Evolutionary conservation across 2,888 invertebrate genomes (phyloP), one percentile per base, ranked within the genome.

Genomic region (Agriopis aurantiaria): DNA sequence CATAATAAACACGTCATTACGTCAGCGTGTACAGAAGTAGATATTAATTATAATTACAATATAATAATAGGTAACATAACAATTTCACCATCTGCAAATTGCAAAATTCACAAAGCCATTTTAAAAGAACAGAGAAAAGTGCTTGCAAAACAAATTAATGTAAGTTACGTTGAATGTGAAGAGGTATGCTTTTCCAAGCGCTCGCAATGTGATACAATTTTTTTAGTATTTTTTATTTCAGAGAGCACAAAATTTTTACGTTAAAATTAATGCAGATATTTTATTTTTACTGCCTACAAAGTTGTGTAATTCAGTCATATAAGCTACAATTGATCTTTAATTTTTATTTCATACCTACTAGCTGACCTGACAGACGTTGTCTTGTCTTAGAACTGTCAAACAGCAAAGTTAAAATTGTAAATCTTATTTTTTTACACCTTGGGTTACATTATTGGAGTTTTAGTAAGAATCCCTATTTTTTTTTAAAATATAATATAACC

Each of bases 81-180:
- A 48, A 45, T 64, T 57, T 64, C 65, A 66, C 64, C 43, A 67
- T 69, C 49, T 59, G 65, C 58, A 73, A 75, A 75, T 74, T 74
- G 66, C 58, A 71, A 71, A 70, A 60, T 72, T 78, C 74, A 72
- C 76, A 77, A 78, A 81, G 76, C 69, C 72, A 63, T 61, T 58
- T 75, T 74, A 77, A 79, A 79, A 75, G 69, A 77, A 73, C 59
- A 68, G 66, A 76, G 73, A 68, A 74, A 75, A 81, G 74, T 74
- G 77, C 76, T 81, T 59, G 77, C 74, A 75, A 82, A 82, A 83
- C 77, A 79, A 81, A 84, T 81, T 81, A 81, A 82, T 78, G 78
- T 80, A 76, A 79, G 74, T 80, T 76, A 79, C 75, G 76, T 75
- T 75, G 76, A 78, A 80, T 70, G 73, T 75, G 78, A 80, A 80